Base-by-base conservation (phyloP, 2,888 invertebrate species). In the Andrena chrysosceles region DNA sequence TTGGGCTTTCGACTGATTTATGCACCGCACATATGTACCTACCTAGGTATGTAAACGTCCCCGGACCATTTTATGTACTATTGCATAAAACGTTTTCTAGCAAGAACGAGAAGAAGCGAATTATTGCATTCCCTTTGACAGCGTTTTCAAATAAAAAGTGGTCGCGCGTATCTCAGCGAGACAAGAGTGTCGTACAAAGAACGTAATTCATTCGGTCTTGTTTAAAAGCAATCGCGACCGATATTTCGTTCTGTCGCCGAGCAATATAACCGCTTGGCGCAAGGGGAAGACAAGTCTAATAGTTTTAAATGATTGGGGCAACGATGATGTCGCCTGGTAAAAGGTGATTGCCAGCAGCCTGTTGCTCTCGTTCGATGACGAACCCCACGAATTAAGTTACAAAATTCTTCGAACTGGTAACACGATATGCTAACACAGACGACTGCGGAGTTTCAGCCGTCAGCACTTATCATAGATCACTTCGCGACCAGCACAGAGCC, bases 321-420 rank as follows among this genome's bases (percentile, higher is more conserved):
- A 60, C 49, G 33, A 72, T 20, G 63, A 67, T 7, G 64, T 71
- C 23, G 59, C 26, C 29, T 16, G 23, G 26, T 20, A 23, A 31
- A 35, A 33, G 62, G 49, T 42, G 67, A 67, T 62, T 67, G 67
- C 16, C 42, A 35, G 20, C 33, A 4, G 8, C 16, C 56, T 59
- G 20, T 56, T 26, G 71, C 35, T 48, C 48, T 64, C 52, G 56
- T n/a, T 59, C 49, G 42, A 35, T 56, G 60, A 60, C 26, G 60
- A 49, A 33, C 49, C 42, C 42, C 10, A n/a, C 16, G 56, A 81
- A 81, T 83, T 76, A 64, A 52, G 52, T 83, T 80, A 64, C 68
- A 64, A 85, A 85, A 83, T 85, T 80, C 76, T 62, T 54, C 66
- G 77, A 73, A 87, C 20, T 26, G 54, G 76, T 70, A 85, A 80